These are phyloP conservation scores for Diploscapter pachys DNA, from an alignment of 1,140 invertebrate genomes.

Conservation along the genomic window DNA sequence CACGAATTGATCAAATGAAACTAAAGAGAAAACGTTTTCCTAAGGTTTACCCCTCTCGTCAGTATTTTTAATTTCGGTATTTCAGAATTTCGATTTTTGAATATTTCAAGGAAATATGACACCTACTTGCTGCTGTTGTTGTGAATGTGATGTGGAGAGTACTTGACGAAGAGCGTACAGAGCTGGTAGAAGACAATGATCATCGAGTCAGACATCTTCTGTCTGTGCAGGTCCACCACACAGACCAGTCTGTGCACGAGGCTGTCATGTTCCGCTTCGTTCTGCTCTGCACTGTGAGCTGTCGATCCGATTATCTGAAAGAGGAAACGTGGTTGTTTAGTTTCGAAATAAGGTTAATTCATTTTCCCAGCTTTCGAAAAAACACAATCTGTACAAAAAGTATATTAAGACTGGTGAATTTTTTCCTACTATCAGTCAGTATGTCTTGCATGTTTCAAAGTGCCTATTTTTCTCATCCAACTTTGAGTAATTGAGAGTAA, in stretches of 20 bases:
- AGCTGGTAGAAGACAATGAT: conserved; percentile 88
- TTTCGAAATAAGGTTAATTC: background rate
- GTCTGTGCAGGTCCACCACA: conserved; percentile 65
- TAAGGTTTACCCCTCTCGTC: no score
- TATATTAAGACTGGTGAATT: background rate
- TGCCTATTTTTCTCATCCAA: no score
- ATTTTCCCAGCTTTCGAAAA: background rate
- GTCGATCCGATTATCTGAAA: conserved; percentile 17
- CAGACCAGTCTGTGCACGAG: conserved; percentile 89
- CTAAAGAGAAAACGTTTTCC: background rate
- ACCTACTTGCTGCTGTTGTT: conserved; percentile 73
- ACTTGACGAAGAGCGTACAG: conserved; percentile 87
- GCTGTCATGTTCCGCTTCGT: conserved; percentile 69
- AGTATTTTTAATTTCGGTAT: background rate
- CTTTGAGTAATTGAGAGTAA: no score
- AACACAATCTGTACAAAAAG: background rate
- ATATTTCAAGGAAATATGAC: conserved; percentile 3
- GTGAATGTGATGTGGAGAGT: conserved; percentile 90
- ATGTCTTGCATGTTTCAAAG: no score
- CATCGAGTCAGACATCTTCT: conserved; percentile 80
- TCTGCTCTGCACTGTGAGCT: conserved; percentile 61
- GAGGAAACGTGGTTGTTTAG: background rate
- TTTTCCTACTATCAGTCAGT: no score
- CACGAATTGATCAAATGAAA: conserved; percentile 12
- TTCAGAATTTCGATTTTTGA: conserved; percentile 9